Conservation (phyloP, 2,113 vertebrate genomes). For the Melospiza melodia region DNA sequence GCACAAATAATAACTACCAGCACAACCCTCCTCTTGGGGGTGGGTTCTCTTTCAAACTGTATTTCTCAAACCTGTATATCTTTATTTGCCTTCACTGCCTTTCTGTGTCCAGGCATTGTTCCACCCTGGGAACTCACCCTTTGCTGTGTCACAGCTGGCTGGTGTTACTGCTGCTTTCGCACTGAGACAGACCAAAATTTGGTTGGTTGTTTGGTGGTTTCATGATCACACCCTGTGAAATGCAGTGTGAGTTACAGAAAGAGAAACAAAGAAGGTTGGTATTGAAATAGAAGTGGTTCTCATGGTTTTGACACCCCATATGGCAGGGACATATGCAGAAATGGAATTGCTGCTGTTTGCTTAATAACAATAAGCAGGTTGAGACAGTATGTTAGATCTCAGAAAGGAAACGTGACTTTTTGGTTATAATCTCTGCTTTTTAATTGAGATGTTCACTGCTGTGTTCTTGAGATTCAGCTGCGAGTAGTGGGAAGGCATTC, state of each 20-base stretch:
- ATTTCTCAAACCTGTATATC: background rate
- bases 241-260: background rate
- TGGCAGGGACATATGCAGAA: slow-evolving; percentile 1
- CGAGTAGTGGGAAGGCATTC: background rate
- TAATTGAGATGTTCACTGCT: background rate
- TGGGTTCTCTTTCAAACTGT: background rate
- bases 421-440: background rate
- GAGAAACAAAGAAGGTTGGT: background rate
- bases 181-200: background rate
- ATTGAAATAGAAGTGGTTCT: slow-evolving; percentile 3
- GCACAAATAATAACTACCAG: background rate
- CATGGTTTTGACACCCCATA: background rate
- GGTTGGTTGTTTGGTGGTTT: background rate
- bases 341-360: background rate
- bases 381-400: background rate
- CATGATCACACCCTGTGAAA: background rate
- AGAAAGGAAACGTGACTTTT: background rate
- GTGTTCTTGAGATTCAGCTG: background rate
- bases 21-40: background rate
- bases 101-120: background rate
- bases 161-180: background rate
- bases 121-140: background rate
- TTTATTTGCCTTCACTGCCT: background rate
- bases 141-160: background rate
- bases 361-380: slow-evolving; percentile 22